Base-by-base conservation (phyloP, 2,113 vertebrate genomes). In the Panurus biarmicus region DNA sequence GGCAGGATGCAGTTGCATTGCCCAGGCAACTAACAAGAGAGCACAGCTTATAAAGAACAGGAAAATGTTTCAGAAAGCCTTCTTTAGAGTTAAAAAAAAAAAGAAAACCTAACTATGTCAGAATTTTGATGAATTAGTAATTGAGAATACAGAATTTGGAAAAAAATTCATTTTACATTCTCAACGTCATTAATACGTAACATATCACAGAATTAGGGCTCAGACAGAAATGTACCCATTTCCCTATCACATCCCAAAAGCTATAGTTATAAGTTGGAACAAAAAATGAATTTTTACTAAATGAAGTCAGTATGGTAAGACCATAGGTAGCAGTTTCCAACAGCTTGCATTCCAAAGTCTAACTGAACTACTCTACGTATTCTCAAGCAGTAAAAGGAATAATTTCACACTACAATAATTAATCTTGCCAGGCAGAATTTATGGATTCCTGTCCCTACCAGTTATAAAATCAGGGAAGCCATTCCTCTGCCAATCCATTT, bases 1-100 rank as follows among this genome's bases (percentile, higher is more conserved):
- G 85, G 82, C 81, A 93, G 89, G 67, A 94, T 81, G 50, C 24
- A 88, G 85, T 77, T 85, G 72, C 79, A 91, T 83, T 90, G 82
- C 90, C 88, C 92, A 79, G 67, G 78, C 78, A 95, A 82, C 80
- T 44, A 84, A 76, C 47, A 17, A 64, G 44, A 81, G 29, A 94
- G 40, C 44, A 38, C 31, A 87, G 73, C 40, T 87, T 69, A 53
- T 72, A 89, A 82, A 53, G 57, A 87, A 57, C 25, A 51, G 53
- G 53, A 77, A 73, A 85, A 60, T 9, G 54, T 50, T 69, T 65
- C 57, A 72, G 47, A 67, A 81, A 82, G 28, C 12, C 17, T 47
- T 54, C 23, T 66, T 89, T 10, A 36, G 47, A 81, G 48, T n/a
- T 38, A 50, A 80, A 18, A 6, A 22, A 42, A 42, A 42, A 14